Evolutionary conservation across 2,113 vertebrate genomes (phyloP), one percentile per base, ranked within the genome.

Genomic region (Martes martes): DNA sequence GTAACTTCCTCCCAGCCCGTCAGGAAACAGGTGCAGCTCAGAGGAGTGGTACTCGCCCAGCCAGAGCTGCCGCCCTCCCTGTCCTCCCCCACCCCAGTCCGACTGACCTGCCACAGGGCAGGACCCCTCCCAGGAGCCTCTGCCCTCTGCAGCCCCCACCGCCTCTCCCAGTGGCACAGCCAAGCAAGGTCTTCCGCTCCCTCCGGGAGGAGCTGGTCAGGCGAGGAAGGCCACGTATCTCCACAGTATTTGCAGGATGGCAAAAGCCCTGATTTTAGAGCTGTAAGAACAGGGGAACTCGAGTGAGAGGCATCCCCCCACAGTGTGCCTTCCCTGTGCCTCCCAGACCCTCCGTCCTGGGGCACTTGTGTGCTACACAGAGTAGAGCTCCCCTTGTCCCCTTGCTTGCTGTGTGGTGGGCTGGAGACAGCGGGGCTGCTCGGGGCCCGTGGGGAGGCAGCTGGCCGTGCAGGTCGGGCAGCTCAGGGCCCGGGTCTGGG

Each of bases 261-360:
- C 65, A 10, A 16, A 39, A 55, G n/a, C 36, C 65, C 91, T 73
- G 79, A 21, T 11, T 23, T 78, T 3, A 16, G 26, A 47, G 11
- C 57, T 13, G 2, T 6, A 3, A 24, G 82, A 42, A 24, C 28
- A 3, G 2, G 1, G 47, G n/a, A 2, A 1, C 13, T 28, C 45
- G 0, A 21, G n/a, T 19, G 2, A 9, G 33, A 42, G 47, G 31
- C 4, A 18, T 6, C 18, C 52, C 2, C 36, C 21, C 7, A 11
- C 7, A 26, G 91, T 15, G 6, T 4, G 10, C 39, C 52, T 11
- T 33, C 26, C 4, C 69, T 42, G 24, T 14, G 33, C 69, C 47
- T 55, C 55, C 65, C 24, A 11, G 14, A 14, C 28, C 52, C 36
- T 45, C 1, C 1, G 71, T 57, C 88, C 69, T 18, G 0, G 39